Evolutionary conservation across 1,140 invertebrate genomes (phyloP), one percentile per base, ranked within the genome.

Genomic region (Agrilus planipennis): DNA sequence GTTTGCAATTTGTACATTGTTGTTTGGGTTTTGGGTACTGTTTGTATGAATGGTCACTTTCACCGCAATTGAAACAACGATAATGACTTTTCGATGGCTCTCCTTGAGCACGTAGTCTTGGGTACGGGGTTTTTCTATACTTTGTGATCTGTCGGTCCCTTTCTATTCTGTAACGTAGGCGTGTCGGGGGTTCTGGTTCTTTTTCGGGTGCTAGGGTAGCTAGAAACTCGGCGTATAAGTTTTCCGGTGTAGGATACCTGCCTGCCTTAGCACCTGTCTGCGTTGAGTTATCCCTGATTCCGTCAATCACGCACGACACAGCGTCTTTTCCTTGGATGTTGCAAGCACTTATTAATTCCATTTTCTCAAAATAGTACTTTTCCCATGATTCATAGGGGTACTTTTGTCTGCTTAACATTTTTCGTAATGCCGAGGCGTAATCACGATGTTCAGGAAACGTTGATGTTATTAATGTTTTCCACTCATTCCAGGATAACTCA

Each of bases 241-340:
- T 9, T 27, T 39, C 14, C 6, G 38, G 22, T 10, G 38, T 39
- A 7, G 12, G 12, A 17, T 39, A 39, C 2, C 38, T 16, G 22
- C 38, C 38, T 15, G 38, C 38, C 16, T 18, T 16, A 10, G 38
- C 38, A 3, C 10, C 11, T 29, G 28, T 39, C 18, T 39, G 38
- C 7, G 19, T n/a, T 15, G 2, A 12, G 3, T 11, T 4, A 27
- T 39, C 36, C 7, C 14, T n/a, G 28, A 45, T 19, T 20, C 39
- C 30, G 27, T 45, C 32, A 29, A 41, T 28, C 20, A 40, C 27
- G 34, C 39, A 41, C 15, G 34, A 42, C 18, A 38, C 41, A 25
- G 34, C 34, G 3, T 38, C 6, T 21, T 38, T 38, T 2, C 20
- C 34, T 20, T 14, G 14, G 27, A 27, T 37, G 4, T 42, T 22